Base-by-base conservation (phyloP, 2,888 invertebrate species). In the Altica lythri region DNA sequence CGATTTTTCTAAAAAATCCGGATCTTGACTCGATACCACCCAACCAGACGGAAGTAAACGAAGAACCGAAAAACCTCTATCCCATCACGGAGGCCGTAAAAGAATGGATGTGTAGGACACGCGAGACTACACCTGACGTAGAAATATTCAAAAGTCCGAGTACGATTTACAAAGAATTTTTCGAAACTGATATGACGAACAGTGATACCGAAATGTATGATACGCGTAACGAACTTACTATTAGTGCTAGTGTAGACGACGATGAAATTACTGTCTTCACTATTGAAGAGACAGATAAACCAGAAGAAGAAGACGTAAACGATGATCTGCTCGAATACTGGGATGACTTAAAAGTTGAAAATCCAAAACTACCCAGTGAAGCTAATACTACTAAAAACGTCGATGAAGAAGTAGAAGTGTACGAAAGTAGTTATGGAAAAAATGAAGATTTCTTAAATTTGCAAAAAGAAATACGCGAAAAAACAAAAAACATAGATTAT, bases 31-130 rank as follows among this genome's bases (percentile, higher is more conserved):
- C 46, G n/a, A 46, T 40, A n/a, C 42, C 30, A 45, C 34, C 27
- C 6, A n/a, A n/a, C n/a, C n/a, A n/a, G n/a, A n/a, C n/a, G n/a
- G n/a, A n/a, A n/a, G n/a, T n/a, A n/a, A n/a, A n/a, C n/a, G 44
- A 40, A 44, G 59, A 60, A 44, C 42, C 42, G 14, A 60, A 57
- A 51, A 62, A 48, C 16, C 51, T 66, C 45, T 76, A 77, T 61
- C 81, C 82, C 8, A 80, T 85, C 51, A 84, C 83, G 2, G 75
- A 79, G 38, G 84, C 84, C 1, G 84, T 85, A 1, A 81, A 78
- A 40, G 79, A 81, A 48, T 85, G 85, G 85, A 77, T 84, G 62
- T 74, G 75, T 37, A 74, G 74, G 58, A 76, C 75, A 2, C 66
- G 76, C 8, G 77, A 77, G 60, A 72, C 67, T 10, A 76, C 76